Base-by-base conservation (phyloP, 2,888 invertebrate species). In the Saturnia japonica region DNA sequence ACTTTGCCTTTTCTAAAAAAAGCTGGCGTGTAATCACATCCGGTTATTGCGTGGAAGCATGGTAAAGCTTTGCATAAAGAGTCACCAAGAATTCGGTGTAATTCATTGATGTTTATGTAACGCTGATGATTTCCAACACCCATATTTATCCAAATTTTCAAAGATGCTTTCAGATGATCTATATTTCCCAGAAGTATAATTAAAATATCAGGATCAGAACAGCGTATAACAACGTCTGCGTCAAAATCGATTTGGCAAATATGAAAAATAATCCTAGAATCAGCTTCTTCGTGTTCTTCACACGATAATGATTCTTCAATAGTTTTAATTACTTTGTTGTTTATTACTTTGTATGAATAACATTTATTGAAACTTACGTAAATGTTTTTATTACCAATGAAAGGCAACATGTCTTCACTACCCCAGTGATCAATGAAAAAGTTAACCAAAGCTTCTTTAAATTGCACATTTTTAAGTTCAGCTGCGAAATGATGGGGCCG, bases 41-140 rank as follows among this genome's bases (percentile, higher is more conserved):
- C 82, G 12, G 80, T 82, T 16, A 73, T 16, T 51, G 84, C 83
- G 68, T 85, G 83, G 42, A 42, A 42, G 42, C 9, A 42, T 42
- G 42, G 80, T 72, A 84, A 66, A 62, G 77, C 76, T 72, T 73
- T 70, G 34, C 68, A 80, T 69, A 81, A 71, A 45, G 66, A 66
- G 47, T 42, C 7, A 11, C 81, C 82, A 54, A 84, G 72, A 51
- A 72, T 74, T 73, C 73, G 60, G 72, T 77, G 70, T 67, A 83
- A 19, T 69, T 75, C 67, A 34, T 71, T 76, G 57, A 82, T 68
- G 72, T 77, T 73, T 66, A 74, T 71, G 64, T 47, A 72, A n/a
- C 73, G 67, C 47, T 62, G 54, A 75, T 77, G 45, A 73, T 80
- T 80, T n/a, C 78, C 78, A 28, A 70, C 71, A 66, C 75, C 74